Base-by-base conservation (phyloP, 2,888 invertebrate species). In the Idaea straminata region DNA sequence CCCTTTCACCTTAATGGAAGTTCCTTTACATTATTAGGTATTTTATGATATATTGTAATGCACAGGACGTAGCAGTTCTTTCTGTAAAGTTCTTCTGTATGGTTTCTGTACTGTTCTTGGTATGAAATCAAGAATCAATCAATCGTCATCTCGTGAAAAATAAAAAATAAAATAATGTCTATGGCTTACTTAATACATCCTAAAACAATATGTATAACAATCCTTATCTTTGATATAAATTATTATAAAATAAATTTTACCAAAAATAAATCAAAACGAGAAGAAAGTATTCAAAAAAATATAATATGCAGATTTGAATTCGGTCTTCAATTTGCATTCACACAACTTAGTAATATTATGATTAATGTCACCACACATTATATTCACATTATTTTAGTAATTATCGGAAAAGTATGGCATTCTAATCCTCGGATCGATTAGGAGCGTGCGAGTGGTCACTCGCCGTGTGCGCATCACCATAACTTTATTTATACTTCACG, bases 381-480 rank as follows among this genome's bases (percentile, higher is more conserved):
- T 70, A 75, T 75, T 66, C 77, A 81, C 78, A 82, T 81, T 84
- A 83, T 83, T 83, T 83, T 81, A 77, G 83, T 83, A 84, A 86
- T 84, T 83, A 84, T 86, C 81, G 84, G 85, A 83, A 83, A 86
- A 84, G 85, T 83, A 75, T 78, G 77, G 76, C 75, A 77, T 70
- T 83, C 85, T 92, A 91, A 92, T 91, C 87, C 83, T 79, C 79
- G 76, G 70, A 82, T 84, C 91, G 89, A 91, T 92, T 92, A 92
- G 85, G 92, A 90, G 81, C 92, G 89, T 90, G 89, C 88, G 90
- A 91, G 88, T 81, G 81, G 75, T 74, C 77, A 69, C 76, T 69
- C 74, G 65, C 64, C 82, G 78, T 76, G 73, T 59, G 59, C 59
- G 59, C 34, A 25, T 25, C 59, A 34, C 16, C 34, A 25, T 59